A percentile compares a stretch with the other conserved stretches of the same genome.
Conservation (phyloP, 1,140 invertebrate genomes). For the Camponotus vicinus region DNA sequence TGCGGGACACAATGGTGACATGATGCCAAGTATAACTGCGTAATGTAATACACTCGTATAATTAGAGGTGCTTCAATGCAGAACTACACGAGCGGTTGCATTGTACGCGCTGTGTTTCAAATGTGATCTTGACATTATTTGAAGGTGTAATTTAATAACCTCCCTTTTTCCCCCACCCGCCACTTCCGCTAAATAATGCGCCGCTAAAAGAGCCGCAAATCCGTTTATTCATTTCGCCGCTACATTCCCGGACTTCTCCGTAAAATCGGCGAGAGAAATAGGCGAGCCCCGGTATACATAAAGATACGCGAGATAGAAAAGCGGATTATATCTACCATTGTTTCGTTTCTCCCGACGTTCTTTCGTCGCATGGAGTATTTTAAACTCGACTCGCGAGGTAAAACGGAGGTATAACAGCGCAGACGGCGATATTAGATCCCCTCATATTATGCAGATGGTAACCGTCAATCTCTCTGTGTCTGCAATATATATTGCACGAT, state of each 20-base stretch:
- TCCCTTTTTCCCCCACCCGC: too few relatives aligned
- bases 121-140: conserved; percentile 51
- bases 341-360: conserved; percentile 29
- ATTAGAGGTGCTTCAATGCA: conserved; percentile 30
- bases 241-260: conserved; percentile 6
- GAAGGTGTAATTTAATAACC: conserved; percentile 39
- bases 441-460: conserved; percentile 10
- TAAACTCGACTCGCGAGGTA: conserved; percentile 32
- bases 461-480: neutral
- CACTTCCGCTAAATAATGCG: conserved; percentile 20
- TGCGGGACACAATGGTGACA: conserved; percentile 20
- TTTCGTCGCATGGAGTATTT: conserved; percentile 45
- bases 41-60: conserved; percentile 46
- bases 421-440: neutral
- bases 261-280: conserved; percentile 28
- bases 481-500: neutral
- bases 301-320: conserved; percentile 55
- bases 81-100: conserved; percentile 36
- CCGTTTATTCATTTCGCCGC: conserved; percentile 53
- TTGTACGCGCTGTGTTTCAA: conserved; percentile 11
- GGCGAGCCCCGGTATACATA: conserved; percentile 18
- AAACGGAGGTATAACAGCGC: neutral
- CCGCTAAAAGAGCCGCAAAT: conserved; percentile 52
- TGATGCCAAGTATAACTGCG: conserved; percentile 29
- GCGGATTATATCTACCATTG: conserved; percentile 54